Conservation (phyloP, 2,888 invertebrate species). For the Andrena chrysosceles region DNA sequence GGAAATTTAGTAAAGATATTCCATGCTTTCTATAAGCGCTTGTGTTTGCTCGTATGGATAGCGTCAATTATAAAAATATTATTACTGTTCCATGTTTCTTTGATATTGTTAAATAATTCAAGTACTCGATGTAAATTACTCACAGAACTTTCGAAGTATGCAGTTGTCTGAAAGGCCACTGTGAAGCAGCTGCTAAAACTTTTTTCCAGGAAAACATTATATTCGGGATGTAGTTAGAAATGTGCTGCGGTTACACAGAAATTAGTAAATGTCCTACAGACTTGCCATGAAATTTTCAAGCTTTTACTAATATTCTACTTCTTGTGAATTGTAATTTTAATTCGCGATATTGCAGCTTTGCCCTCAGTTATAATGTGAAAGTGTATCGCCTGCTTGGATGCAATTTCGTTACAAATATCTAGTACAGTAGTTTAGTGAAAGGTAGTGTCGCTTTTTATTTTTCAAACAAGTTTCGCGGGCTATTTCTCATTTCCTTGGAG, state of each 20-base stretch:
- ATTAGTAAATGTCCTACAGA: background rate
- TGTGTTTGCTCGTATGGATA: background rate
- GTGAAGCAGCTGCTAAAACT: constrained; percentile 17
- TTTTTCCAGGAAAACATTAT: constrained; percentile 57
- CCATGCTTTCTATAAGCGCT: background rate
- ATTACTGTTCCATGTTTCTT: background rate
- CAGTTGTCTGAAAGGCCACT: constrained; percentile 43
- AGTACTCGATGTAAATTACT: constrained; percentile 30
- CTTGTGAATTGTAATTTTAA: constrained; percentile 5
- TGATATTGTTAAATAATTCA: background rate
- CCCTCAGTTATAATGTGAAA: constrained; percentile 7
- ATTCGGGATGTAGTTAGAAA: background rate
- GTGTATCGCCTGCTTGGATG: background rate
- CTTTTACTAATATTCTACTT: background rate
- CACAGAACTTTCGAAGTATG: constrained; percentile 59
- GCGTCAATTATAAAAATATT: background rate
- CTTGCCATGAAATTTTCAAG: background rate
- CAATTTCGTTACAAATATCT: background rate
- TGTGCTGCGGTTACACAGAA: background rate
- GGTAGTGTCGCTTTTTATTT: constrained; percentile 22
- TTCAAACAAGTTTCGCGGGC: constrained; percentile 19
- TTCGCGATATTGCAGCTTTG: background rate
- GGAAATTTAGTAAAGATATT: background rate
- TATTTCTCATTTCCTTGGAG: background rate
- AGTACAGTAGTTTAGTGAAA: constrained; percentile 29